Evolutionary conservation across 2,797 vertebrate genomes (phyloP), one percentile per base, ranked within the genome.

Genomic region (Brachyrhaphis roseni): DNA sequence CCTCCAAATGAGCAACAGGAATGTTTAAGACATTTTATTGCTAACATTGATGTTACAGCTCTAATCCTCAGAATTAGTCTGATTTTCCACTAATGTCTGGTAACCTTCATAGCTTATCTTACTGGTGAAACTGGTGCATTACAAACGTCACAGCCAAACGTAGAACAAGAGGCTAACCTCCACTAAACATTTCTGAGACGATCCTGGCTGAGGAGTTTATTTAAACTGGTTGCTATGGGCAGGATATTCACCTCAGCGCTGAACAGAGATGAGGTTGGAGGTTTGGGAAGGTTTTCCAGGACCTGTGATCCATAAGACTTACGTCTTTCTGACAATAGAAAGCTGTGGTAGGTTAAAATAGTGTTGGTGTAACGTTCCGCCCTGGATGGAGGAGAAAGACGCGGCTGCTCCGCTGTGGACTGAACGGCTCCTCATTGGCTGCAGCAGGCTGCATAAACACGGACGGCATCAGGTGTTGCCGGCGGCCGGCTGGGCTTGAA

Each of bases 401-500:
- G 11, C 34, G 1, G 64, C 18, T 41, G 59, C 31, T 68, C 34
- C 36, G 59, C 31, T 64, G 31, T 15, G 59, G 73, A 84, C 15
- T 84, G 86, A 86, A 1, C 87, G 82, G 81, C 6, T 31, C 20
- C 78, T 81, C 74, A 77, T 57, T 74, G 41, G 73, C 26, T 16
- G 36, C 70, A 53, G 72, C 57, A 36, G 84, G 78, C 62, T 39
- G 41, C 77, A 72, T 74, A 72, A 57, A 68, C 23, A 53, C n/a
- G 77, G 51, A 74, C 26, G 80, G 82, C 75, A 75, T 78, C 16
- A 31, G 78, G 70, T 26, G 1, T 74, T 78, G 72, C 82, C 78
- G 11, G 72, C 82, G 83, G 84, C 68, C 16, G 18, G 51, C 77
- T 82, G 71, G 76, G 79, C 53, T 26, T 15, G 80, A 87, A 87